phyloP scores from a whole-genome alignment of 2,888 invertebrate genomes.

The Drosophila birchii region DNA sequence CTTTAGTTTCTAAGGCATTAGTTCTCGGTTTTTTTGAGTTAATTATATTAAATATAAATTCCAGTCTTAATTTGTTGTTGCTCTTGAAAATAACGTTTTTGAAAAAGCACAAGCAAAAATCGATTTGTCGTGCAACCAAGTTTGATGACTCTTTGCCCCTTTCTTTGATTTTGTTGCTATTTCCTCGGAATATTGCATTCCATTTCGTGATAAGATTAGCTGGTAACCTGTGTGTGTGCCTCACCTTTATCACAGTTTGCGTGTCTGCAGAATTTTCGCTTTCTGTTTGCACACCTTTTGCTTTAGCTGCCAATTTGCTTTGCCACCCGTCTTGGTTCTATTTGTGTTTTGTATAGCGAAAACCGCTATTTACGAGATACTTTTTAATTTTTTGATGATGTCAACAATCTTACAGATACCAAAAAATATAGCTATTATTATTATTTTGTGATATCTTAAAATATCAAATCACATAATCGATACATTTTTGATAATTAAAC shows the following conservation, averaged over 20 bases:
- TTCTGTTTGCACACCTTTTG: conserved; percentile 27
- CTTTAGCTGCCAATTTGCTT: conserved; percentile 30
- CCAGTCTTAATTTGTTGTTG: too few species aligned
- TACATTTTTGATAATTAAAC: neutral
- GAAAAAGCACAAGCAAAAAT: conserved; percentile 8
- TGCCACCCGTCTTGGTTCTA: conserved; percentile 15
- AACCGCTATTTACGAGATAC: neutral
- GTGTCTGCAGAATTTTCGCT: conserved; percentile 22
- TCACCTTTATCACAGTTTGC: conserved; percentile 25
- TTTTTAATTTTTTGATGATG: conserved; percentile 22
- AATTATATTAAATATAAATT: too few species aligned
- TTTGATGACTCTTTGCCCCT: conserved; percentile 10
- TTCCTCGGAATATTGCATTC: conserved; percentile 43
- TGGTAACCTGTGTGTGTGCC: conserved; percentile 31
- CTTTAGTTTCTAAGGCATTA: neutral
- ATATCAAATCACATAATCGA: neutral
- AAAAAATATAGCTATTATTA: neutral
- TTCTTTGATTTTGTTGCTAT: conserved; percentile 26
- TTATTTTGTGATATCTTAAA: neutral
- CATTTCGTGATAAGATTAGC: conserved; percentile 56
- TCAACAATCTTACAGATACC: conserved; percentile 16
- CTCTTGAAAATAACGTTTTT: neutral
- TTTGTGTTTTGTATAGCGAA: conserved; percentile 24
- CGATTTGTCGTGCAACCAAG: conserved; percentile 22
- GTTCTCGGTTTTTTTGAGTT: too few species aligned